Evolutionary conservation across 2,888 invertebrate genomes (phyloP).

Genomic region (Halictus ligatus): DNA sequence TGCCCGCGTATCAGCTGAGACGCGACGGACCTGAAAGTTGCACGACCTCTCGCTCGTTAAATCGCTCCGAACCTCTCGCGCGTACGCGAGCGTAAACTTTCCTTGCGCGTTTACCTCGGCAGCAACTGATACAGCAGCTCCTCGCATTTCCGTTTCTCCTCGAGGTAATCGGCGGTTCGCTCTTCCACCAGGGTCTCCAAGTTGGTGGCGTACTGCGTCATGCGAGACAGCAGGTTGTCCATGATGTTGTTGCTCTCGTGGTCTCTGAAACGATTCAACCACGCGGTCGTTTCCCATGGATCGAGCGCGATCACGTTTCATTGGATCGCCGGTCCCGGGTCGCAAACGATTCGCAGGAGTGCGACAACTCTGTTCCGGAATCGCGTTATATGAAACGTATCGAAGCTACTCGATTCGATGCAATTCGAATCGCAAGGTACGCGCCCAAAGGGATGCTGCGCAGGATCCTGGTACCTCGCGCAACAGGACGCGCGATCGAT

Average conservation of each 20-base stretch:
- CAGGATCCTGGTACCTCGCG: conserved; percentile 25
- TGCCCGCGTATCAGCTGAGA: conserved; percentile 95
- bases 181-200: conserved; percentile 98
- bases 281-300: neutral
- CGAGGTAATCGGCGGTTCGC: conserved; percentile 97
- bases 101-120: conserved; percentile 89
- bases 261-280: conserved; percentile 86
- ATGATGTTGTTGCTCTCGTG: conserved; percentile 97
- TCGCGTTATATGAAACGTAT: neutral
- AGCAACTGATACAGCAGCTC: conserved; percentile 97
- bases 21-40: conserved; percentile 90
- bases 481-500: conserved; percentile 40
- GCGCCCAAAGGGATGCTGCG: conserved; percentile 18
- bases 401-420: neutral
- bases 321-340: neutral
- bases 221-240: conserved; percentile 97
- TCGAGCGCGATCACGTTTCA: neutral
- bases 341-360: neutral
- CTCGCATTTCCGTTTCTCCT: conserved; percentile 99
- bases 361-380: conserved; percentile 10
- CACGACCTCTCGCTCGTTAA: neutral
- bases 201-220: conserved; percentile 99
- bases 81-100: too few relatives aligned
- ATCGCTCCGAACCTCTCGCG: too few relatives aligned
- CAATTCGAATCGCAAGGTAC: neutral